Base-by-base conservation (phyloP, 2,888 invertebrate genomes). In the Dasypogon diadema region DNA sequence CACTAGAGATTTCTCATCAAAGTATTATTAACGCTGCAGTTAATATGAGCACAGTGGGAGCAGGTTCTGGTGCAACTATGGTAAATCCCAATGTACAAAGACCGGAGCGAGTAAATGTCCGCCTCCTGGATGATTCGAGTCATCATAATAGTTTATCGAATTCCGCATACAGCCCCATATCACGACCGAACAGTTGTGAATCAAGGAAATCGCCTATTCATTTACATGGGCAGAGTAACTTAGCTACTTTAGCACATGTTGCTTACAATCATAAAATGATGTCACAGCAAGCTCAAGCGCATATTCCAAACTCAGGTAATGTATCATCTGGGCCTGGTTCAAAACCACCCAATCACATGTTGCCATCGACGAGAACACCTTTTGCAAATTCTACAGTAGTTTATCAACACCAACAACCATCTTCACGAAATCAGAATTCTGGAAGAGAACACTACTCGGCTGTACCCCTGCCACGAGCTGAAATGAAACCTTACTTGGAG, bases 11-110 rank as follows among this genome's bases (percentile, higher is more conserved):
- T 82, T 93, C 94, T 70, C 94, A 95, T 87, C 95, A 95, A 86
- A 92, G 92, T 81, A 93, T 95, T 81, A 94, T 94, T 82, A 95
- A 95, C 86, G 94, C 94, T 2, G 93, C 94, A 26, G 94, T 95
- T 76, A 93, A 94, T 85, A 94, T 94, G 93, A 94, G 93, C 85
- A 92, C 93, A 75, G 81, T 82, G 2, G 82, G 80, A n/a, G 70
- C 79, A 1, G 78, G 80, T 60, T 76, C 79, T 79, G 6, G 75
- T 4, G 3, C 58, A 70, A 21, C 37, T 34, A 87, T 90, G 14
- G 89, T 89, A 80, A 88, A 88, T 77, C 88, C 88, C 77, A 85
- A 89, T 79, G 89, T 88, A 12, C 89, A 89, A 70, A 85, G 90
- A 54, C 89, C 90, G 10, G 90, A 90, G 81, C 84, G 90, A 46